These are phyloP conservation scores for Coecobrya sp. DNA, from an alignment of 2,888 invertebrate genomes.

Conservation along the genomic window DNA sequence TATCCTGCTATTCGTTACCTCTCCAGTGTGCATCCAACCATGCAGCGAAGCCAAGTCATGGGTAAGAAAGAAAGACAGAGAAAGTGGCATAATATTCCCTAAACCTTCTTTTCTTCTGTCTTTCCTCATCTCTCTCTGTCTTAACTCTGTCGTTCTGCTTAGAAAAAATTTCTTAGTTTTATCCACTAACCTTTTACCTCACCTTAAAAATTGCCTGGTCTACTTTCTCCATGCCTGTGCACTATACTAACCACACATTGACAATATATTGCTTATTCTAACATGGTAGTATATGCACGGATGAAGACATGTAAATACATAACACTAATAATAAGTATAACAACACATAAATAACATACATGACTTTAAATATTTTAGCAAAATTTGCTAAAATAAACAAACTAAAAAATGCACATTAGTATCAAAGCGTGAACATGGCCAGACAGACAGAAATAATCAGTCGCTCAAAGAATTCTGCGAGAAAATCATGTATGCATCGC, in stretches of 20 bases:
- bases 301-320: no score
- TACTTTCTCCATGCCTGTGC: no score
- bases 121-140: not conserved
- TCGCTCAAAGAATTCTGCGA: no score
- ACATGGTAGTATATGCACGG: no score
- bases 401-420: no score
- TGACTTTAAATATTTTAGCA: no score
- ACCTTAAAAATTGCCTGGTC: not conserved
- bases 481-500: no score
- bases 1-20: conserved; percentile 32
- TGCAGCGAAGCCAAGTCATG: conserved; percentile 11
- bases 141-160: not conserved
- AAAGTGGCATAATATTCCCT: conserved; percentile 46
- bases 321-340: no score
- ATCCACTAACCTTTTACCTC: conserved; percentile 18
- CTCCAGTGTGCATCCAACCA: conserved; percentile 32
- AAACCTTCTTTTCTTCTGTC: conserved; percentile 6
- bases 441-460: no score
- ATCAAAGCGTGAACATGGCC: no score
- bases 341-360: no score
- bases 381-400: no score
- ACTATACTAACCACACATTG: not conserved
- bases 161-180: not conserved
- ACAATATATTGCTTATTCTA: not conserved
- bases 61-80: not conserved